Conservation (phyloP, 2,888 invertebrate species). For the Cyclophora punctaria region DNA sequence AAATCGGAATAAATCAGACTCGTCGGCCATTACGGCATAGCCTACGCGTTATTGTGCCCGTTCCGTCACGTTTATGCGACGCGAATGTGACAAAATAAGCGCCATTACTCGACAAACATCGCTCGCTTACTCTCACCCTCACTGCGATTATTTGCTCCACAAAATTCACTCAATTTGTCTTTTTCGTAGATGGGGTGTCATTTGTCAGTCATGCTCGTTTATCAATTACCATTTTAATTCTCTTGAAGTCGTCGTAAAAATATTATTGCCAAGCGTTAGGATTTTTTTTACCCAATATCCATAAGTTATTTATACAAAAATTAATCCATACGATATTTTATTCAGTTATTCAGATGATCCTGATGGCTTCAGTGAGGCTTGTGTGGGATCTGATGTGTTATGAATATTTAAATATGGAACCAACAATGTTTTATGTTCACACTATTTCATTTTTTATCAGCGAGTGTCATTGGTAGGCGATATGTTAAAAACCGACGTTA, state of each 20-base stretch:
- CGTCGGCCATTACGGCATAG: constrained; percentile 58
- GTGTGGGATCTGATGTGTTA: neutral
- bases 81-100: constrained; percentile 64
- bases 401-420: neutral
- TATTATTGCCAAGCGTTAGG: too few relatives aligned
- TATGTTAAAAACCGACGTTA: too few relatives aligned
- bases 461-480: too few relatives aligned
- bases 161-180: constrained; percentile 15
- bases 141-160: constrained; percentile 21
- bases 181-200: constrained; percentile 1
- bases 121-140: constrained; percentile 29
- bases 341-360: neutral
- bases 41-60: constrained; percentile 56
- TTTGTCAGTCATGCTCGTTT: neutral
- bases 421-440: too few relatives aligned
- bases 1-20: constrained; percentile 69
- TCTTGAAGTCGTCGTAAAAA: too few relatives aligned
- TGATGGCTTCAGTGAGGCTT: too few relatives aligned
- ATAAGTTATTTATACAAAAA: too few relatives aligned
- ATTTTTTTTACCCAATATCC: too few relatives aligned
- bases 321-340: too few relatives aligned
- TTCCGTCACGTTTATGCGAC: constrained; percentile 59
- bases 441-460: too few relatives aligned
- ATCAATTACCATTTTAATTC: neutral
- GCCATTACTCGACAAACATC: constrained; percentile 52